Conservation (phyloP, 2,113 vertebrate species). For the Siniperca chuatsi region DNA sequence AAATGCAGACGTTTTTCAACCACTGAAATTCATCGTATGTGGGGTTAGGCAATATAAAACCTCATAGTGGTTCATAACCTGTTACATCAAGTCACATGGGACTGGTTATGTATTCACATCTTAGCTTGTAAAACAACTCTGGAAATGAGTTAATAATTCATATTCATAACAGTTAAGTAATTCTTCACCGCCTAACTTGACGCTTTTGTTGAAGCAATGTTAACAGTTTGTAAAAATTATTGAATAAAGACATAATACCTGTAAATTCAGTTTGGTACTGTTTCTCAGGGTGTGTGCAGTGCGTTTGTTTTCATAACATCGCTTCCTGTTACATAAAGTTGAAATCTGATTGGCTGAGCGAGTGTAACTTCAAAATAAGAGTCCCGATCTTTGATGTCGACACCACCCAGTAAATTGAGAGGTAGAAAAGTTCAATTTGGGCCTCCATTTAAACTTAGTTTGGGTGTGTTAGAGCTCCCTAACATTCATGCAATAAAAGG, state of each 20-base stretch:
- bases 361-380: slow-evolving; percentile 48
- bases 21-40: accelerated
- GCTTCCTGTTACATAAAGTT: slow-evolving; percentile 49
- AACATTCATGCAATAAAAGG: background rate
- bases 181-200: background rate
- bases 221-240: background rate
- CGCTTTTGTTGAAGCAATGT: background rate
- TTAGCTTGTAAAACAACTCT: background rate
- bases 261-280: too few species aligned
- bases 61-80: background rate
- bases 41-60: too few species aligned
- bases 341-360: slow-evolving; percentile 48
- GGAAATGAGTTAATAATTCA: background rate
- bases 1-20: background rate
- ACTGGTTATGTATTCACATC: background rate
- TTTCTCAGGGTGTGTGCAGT: background rate
- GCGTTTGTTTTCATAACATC: slow-evolving; percentile 36
- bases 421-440: background rate
- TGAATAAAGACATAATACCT: slow-evolving; percentile 6
- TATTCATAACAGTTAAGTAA: too few species aligned
- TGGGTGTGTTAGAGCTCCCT: background rate
- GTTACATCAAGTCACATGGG: slow-evolving; percentile 15
- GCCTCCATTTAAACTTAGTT: background rate
- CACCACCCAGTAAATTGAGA: background rate
- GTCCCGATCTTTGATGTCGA: accelerated